Percentiles rank a stretch among this genome's conserved stretches.
Evolutionary conservation across 1,140 invertebrate genomes (phyloP).

Genomic region (Bombus fervidus): DNA sequence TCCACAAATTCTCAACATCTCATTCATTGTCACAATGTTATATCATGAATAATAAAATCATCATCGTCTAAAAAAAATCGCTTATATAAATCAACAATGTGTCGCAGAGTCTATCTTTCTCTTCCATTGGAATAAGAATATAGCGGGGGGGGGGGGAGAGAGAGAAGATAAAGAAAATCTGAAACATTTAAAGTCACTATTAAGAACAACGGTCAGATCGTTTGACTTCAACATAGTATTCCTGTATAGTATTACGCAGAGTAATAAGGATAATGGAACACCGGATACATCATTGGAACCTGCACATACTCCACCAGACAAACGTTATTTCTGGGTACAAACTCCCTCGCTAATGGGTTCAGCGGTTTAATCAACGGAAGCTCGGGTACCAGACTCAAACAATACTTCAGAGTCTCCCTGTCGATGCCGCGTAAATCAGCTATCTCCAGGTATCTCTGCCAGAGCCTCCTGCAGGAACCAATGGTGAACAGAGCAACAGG

Average conservation of each 20-base stretch:
- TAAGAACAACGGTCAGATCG: neutral
- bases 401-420: conserved; percentile 86
- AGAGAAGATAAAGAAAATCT: fast-evolving
- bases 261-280: conserved; percentile 46
- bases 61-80: neutral
- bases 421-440: conserved; percentile 91
- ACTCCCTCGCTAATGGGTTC: conserved; percentile 92
- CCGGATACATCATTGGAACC: conserved; percentile 62
- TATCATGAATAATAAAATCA: neutral
- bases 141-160: fast-evolving
- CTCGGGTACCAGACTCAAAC: conserved; percentile 86
- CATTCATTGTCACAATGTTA: neutral
- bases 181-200: neutral
- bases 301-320: conserved; percentile 66
- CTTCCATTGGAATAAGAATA: no score
- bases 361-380: conserved; percentile 89
- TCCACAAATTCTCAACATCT: no score
- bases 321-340: conserved; percentile 85
- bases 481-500: conserved; percentile 92
- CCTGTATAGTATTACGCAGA: neutral
- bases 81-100: neutral
- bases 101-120: neutral
- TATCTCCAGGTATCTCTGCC: conserved; percentile 91
- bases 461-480: conserved; percentile 92
- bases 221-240: neutral